These are phyloP conservation scores for Caenorhabditis wallacei DNA, from an alignment of 2,888 invertebrate genomes.

Conservation along the genomic window DNA sequence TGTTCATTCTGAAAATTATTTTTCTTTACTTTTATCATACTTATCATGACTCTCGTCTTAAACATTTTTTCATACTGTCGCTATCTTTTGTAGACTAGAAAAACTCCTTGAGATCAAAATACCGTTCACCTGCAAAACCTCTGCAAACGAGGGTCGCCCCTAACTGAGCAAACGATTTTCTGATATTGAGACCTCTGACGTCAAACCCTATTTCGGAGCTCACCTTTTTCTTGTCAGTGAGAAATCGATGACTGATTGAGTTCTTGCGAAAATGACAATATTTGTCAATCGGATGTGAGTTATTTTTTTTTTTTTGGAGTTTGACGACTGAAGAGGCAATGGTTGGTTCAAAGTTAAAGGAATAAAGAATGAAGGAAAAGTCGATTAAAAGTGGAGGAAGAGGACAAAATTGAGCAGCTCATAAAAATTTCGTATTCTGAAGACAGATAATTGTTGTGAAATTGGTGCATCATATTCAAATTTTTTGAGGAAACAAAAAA, in stretches of 20 bases:
- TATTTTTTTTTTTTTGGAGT: constrained; percentile 12
- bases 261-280: constrained; percentile 50
- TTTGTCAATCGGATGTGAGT: constrained; percentile 36
- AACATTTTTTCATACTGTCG: neutral
- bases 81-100: neutral
- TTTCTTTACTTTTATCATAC: too few relatives aligned
- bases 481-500: neutral
- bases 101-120: constrained; percentile 25
- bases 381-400: constrained; percentile 14
- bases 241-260: constrained; percentile 50
- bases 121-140: constrained; percentile 26
- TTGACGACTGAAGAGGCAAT: constrained; percentile 17
- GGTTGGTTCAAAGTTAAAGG: constrained; percentile 22
- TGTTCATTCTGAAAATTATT: too few relatives aligned
- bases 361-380: constrained; percentile 27
- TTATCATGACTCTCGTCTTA: too few relatives aligned
- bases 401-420: constrained; percentile 9
- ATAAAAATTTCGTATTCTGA: constrained; percentile 31
- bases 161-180: constrained; percentile 43
- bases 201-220: constrained; percentile 43
- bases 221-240: constrained; percentile 48
- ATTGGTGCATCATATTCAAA: constrained; percentile 28
- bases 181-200: constrained; percentile 48
- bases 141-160: constrained; percentile 39
- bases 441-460: constrained; percentile 30